phyloP scores from a whole-genome alignment of 2,797 vertebrate genomes.

The Ibycter americanus region DNA sequence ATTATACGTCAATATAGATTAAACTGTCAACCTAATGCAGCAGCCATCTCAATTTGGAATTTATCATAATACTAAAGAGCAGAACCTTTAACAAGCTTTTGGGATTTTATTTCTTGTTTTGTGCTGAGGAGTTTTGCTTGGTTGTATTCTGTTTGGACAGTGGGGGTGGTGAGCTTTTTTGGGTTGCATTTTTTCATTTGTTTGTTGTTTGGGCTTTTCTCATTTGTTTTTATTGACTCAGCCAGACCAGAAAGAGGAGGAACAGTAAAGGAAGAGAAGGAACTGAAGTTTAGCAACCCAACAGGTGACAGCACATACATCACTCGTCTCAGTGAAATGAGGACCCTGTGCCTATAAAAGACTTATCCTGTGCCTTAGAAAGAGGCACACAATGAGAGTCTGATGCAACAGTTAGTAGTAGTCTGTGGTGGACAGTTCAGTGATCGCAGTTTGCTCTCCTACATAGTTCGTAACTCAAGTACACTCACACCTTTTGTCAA shows the following conservation, averaged over 20 bases:
- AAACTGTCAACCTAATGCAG: neutral
- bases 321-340: neutral
- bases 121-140: neutral
- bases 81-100: neutral
- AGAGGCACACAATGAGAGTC: neutral
- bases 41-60: neutral
- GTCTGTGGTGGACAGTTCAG: neutral
- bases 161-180: fast-evolving
- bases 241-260: neutral
- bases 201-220: neutral
- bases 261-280: neutral
- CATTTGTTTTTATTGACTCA: neutral
- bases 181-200: neutral
- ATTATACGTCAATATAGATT: neutral
- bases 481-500: neutral
- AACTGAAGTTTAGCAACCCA: neutral
- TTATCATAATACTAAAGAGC: neutral
- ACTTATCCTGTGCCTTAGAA: neutral
- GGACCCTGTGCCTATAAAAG: fast-evolving
- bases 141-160: neutral
- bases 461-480: neutral
- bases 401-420: neutral
- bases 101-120: neutral
- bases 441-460: neutral
- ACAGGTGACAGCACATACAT: neutral